Evolutionary conservation across 2,888 invertebrate genomes (phyloP), one percentile per base, ranked within the genome.

Genomic region (Tenthredo distinguenda): DNA sequence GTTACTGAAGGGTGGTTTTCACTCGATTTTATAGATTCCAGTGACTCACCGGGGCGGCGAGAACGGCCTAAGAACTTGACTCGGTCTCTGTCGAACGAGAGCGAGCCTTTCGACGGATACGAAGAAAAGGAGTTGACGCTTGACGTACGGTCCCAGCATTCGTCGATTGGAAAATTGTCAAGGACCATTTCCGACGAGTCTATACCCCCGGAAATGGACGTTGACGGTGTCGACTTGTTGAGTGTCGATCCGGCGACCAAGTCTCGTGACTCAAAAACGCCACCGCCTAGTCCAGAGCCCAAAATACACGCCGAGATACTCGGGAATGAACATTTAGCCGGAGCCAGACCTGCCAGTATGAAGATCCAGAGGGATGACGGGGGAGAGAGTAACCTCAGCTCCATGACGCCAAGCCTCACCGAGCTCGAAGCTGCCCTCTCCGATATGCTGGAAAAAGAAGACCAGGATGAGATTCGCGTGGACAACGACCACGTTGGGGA

Each of bases 111-210:
- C 87, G 91, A 91, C 83, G 88, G 89, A 87, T 91, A 89, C 86
- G 91, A 92, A 86, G 87, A 90, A 74, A 92, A 91, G 87, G 91
- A 91, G 72, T 86, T 91, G 84, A 86, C 86, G 21, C 77, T 87
- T 62, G 86, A 88, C 55, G 86, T 40, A 50, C n/a, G 86, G 79
- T 65, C 84, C 86, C 83, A 72, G 86, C n/a, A n/a, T 58, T 62
- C 86, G 10, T 84, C 76, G 74, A 76, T 74, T 15, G 58, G 84
- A 58, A 84, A 86, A 18, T 72, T 87, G 82, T 68, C 81, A 37
- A 90, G 91, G 86, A 92, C 92, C 84, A 92, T 93, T 87, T 93
- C 93, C 72, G 91, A 93, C 87, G 93, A 93, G 85, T 93, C 93
- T 58, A 87, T 93, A 85, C 93, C 93, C 12, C 88, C 87, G 47